These are phyloP conservation scores for Aelia acuminata DNA, from an alignment of 2,888 invertebrate species.

Conservation along the genomic window DNA sequence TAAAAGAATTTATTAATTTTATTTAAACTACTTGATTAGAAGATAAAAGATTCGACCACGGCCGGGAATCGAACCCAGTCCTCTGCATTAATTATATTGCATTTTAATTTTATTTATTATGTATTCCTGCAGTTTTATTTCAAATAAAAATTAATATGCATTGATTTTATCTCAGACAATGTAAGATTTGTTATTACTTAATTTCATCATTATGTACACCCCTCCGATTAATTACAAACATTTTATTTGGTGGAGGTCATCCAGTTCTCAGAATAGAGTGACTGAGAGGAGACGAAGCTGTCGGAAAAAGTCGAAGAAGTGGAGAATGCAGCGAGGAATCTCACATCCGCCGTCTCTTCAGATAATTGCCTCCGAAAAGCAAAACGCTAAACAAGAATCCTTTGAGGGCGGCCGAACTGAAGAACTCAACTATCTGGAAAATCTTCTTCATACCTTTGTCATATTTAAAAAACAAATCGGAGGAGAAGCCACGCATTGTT, in stretches of 20 bases:
- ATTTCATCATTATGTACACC: too few relatives aligned
- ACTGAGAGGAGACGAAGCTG: constrained; percentile 18
- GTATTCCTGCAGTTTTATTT: too few relatives aligned
- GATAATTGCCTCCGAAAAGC: constrained; percentile 40
- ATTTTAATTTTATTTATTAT: too few relatives aligned
- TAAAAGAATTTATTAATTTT: too few relatives aligned
- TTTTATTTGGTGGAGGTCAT: neutral
- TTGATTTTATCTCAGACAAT: too few relatives aligned
- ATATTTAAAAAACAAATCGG: neutral
- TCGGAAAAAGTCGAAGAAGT: neutral
- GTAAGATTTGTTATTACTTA: too few relatives aligned
- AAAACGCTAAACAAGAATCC: constrained; percentile 1
- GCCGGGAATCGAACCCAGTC: too few relatives aligned
- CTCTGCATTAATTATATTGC: too few relatives aligned
- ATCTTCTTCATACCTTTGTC: neutral
- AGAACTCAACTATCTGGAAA: neutral
- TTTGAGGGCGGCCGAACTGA: constrained; percentile 19
- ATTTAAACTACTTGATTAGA: too few relatives aligned
- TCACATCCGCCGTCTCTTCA: neutral
- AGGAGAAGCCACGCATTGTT: neutral
- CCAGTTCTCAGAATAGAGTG: constrained; percentile 17
- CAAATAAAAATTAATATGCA: too few relatives aligned
- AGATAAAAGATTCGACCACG: too few relatives aligned
- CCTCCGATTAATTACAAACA: too few relatives aligned
- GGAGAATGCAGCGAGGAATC: constrained; percentile 12